phyloP scores from a whole-genome alignment of 2,888 invertebrate genomes.

The Parasteatoda lunata region DNA sequence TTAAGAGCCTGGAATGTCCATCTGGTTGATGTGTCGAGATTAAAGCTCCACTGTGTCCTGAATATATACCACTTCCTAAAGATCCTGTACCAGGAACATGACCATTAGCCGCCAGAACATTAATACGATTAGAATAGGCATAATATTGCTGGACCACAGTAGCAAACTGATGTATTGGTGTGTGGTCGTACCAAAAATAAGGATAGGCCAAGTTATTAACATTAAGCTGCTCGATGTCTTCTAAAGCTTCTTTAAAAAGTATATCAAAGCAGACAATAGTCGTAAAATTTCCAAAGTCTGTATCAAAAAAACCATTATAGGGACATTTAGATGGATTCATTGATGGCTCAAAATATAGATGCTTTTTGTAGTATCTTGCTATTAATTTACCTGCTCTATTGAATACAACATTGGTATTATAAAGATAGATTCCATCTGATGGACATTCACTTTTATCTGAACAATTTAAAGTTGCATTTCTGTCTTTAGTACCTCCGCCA shows the following conservation, averaged over 20 bases:
- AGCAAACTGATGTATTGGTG: not conserved
- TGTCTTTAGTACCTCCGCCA: slow-evolving; percentile 70
- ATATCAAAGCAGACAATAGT: slow-evolving; percentile 89
- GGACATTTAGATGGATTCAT: slow-evolving; percentile 76
- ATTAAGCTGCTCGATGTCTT: slow-evolving; percentile 76
- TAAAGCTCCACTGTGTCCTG: not conserved
- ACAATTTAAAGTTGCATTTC: slow-evolving; percentile 21
- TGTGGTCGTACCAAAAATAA: slow-evolving; percentile 7
- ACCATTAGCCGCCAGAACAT: not conserved
- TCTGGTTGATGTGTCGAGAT: not conserved
- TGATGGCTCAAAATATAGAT: not conserved
- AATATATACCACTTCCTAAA: not conserved
- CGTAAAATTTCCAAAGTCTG: slow-evolving; percentile 86
- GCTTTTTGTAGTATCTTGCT: slow-evolving; percentile 14
- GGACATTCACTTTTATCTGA: not conserved
- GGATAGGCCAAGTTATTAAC: not conserved
- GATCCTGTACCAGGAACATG: not conserved
- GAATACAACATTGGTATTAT: slow-evolving; percentile 15
- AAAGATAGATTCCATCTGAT: slow-evolving; percentile 10
- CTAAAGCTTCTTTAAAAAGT: slow-evolving; percentile 82
- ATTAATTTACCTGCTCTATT: slow-evolving; percentile 16
- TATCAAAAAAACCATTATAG: slow-evolving; percentile 80
- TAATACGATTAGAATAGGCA: not conserved
- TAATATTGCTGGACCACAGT: not conserved
- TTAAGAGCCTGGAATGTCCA: not conserved